Conservation (phyloP, 2,888 invertebrate genomes). For the Dolichopus griseipennis region DNA sequence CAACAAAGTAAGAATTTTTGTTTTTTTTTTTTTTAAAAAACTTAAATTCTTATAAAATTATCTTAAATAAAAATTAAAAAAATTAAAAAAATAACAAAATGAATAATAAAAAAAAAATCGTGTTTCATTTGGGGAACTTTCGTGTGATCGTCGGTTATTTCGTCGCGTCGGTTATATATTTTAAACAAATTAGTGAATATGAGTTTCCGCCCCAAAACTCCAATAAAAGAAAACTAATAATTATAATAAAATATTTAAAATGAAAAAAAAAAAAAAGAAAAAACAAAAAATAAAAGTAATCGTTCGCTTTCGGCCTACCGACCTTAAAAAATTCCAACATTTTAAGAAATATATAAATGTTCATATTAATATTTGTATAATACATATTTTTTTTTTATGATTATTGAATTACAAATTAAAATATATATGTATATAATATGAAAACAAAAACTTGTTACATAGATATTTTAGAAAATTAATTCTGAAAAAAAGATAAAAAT, state of each 20-base stretch:
- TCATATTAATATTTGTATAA: not conserved
- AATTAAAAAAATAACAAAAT: slow-evolving; percentile 20
- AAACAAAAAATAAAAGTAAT: slow-evolving; percentile 16
- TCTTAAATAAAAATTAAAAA: too few relatives aligned
- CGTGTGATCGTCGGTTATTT: slow-evolving; percentile 32
- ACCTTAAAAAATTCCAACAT: slow-evolving; percentile 16
- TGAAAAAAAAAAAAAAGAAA: slow-evolving; percentile 13
- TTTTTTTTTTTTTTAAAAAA: slow-evolving; percentile 21
- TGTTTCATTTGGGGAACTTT: slow-evolving; percentile 29
- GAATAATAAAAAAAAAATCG: slow-evolving; percentile 23
- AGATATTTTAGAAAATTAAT: too few relatives aligned
- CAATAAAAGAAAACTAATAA: slow-evolving; percentile 24
- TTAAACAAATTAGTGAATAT: slow-evolving; percentile 16
- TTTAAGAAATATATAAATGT: slow-evolving; percentile 12
- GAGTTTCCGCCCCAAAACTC: slow-evolving; percentile 43
- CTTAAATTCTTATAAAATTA: not conserved
- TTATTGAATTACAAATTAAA: not conserved
- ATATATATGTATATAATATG: not conserved
- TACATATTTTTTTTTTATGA: slow-evolving; percentile 7
- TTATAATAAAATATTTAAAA: slow-evolving; percentile 15
- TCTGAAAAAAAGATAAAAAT: too few relatives aligned
- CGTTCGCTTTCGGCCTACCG: slow-evolving; percentile 25
- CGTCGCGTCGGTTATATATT: slow-evolving; percentile 29
- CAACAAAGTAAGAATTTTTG: slow-evolving; percentile 23
- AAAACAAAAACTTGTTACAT: not conserved